Percentiles rank a stretch among this genome's conserved stretches.
Conservation (phyloP, 2,888 invertebrate species). For the Bombylius discolor region DNA sequence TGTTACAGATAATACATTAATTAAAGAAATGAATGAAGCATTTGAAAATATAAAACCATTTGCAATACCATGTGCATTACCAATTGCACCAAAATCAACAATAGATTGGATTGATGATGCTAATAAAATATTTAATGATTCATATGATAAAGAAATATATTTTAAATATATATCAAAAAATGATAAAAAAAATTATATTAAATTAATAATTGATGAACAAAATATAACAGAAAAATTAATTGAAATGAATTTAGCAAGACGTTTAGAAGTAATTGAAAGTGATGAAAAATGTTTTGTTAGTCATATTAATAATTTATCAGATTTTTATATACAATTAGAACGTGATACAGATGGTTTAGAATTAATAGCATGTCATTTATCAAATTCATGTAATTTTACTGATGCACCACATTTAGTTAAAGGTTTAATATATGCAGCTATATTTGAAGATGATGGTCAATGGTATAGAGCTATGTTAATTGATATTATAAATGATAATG, state of each 20-base stretch:
- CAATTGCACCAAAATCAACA: constrained; percentile 49
- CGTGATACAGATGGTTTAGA: constrained; percentile 46
- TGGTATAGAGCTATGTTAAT: constrained; percentile 58
- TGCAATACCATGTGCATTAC: constrained; percentile 52
- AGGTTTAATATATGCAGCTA: constrained; percentile 49
- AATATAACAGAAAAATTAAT: constrained; percentile 50
- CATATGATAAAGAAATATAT: constrained; percentile 25
- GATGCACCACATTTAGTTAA: constrained; percentile 37
- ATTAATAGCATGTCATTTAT: constrained; percentile 44
- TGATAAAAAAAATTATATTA: constrained; percentile 40
- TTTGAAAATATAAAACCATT: constrained; percentile 43
- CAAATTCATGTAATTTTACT: constrained; percentile 42
- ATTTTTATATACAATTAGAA: constrained; percentile 70
- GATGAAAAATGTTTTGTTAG: constrained; percentile 57
- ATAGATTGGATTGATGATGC: constrained; percentile 53
- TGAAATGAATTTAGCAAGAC: constrained; percentile 44
- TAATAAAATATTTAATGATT: constrained; percentile 43
- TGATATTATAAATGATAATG: constrained; percentile 39
- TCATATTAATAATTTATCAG: constrained; percentile 57
- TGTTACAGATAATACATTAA: constrained; percentile 46
- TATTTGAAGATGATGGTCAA: constrained; percentile 48
- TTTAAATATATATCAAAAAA: constrained; percentile 33
- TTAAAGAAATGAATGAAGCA: constrained; percentile 49
- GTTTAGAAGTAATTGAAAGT: constrained; percentile 40
- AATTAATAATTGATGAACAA: constrained; percentile 46